Evolutionary conservation across 2,797 vertebrate species (phyloP).

Genomic region (Micromesistius poutassou): DNA sequence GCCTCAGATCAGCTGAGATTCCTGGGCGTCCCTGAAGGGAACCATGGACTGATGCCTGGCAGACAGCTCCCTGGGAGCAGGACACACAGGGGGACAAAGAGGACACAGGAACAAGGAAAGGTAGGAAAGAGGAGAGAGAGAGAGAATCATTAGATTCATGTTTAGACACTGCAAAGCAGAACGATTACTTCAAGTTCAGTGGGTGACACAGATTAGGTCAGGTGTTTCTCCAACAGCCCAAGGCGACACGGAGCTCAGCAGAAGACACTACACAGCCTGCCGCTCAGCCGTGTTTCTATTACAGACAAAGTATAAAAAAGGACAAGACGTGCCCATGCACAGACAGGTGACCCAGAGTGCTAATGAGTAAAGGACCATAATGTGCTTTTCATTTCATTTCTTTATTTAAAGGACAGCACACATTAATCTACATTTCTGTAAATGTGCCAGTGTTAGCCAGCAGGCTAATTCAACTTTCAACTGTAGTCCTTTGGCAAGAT

Average conservation of each 20-base stretch:
- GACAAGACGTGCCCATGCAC: not conserved
- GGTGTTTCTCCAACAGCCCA: not conserved
- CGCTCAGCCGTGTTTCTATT: not conserved
- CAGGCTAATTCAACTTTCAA: too few species aligned
- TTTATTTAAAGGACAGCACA: too few species aligned
- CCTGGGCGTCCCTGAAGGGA: slow-evolving; percentile 37
- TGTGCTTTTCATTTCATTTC: too few species aligned
- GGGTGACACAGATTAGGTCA: not conserved
- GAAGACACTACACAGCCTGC: not conserved
- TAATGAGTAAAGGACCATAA: not conserved
- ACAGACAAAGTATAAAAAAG: not conserved
- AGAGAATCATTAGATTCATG: not conserved
- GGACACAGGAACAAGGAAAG: not conserved
- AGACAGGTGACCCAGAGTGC: not conserved
- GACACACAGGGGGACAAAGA: not conserved
- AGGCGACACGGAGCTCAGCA: not conserved
- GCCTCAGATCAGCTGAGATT: slow-evolving; percentile 53
- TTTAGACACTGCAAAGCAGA: not conserved
- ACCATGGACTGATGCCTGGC: slow-evolving; percentile 50
- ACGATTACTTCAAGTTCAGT: not conserved
- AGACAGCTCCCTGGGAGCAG: slow-evolving; percentile 50
- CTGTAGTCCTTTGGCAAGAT: too few species aligned
- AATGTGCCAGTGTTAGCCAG: too few species aligned
- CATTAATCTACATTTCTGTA: too few species aligned
- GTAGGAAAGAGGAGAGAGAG: not conserved